Base-by-base conservation (phyloP, 2,888 invertebrate species). In the Brachycybe producta region DNA sequence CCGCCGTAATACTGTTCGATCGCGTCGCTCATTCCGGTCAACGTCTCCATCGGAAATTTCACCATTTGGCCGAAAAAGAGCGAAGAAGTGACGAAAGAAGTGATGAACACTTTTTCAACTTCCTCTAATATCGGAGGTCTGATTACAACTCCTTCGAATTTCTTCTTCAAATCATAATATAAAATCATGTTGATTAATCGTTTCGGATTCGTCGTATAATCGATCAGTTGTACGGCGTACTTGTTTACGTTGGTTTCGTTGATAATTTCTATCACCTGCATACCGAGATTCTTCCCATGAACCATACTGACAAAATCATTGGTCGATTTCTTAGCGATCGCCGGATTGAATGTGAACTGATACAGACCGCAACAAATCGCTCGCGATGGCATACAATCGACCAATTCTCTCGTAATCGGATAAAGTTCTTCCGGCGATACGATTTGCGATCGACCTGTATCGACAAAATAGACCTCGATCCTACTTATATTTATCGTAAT, bases 91-190 rank as follows among this genome's bases (percentile, higher is more conserved):
- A 3, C 35, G 13, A 35, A 45, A 21, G 7, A 13, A 21, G n/a
- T 35, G 5, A 45, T 45, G 34, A 45, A 45, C 19, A 45, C 17
- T n/a, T 5, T 45, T 11, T 45, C 45, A 21, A 45, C 34, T n/a
- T 32, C 11, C 11, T 32, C n/a, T 32, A 32, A n/a, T 11, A 32
- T n/a, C 32, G 32, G n/a, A 32, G n/a, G 32, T 11, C 32, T 32
- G n/a, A 11, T 32, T 11, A n/a, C 11, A 32, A 32, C n/a, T 32
- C 11, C n/a, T 32, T 32, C n/a, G 32, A 32, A 32, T 32, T 32
- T 32, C 11, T 11, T 32, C n/a, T 11, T 32, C 32, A 32, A n/a
- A 11, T n/a, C 11, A 32, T n/a, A 32, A n/a, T 11, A 11, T n/a
- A n/a, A 32, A 11, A 32, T 11, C 11, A 32, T 32, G n/a, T 32